Evolutionary conservation across 2,797 vertebrate species (phyloP).

Genomic region (Chaunax sp.): DNA sequence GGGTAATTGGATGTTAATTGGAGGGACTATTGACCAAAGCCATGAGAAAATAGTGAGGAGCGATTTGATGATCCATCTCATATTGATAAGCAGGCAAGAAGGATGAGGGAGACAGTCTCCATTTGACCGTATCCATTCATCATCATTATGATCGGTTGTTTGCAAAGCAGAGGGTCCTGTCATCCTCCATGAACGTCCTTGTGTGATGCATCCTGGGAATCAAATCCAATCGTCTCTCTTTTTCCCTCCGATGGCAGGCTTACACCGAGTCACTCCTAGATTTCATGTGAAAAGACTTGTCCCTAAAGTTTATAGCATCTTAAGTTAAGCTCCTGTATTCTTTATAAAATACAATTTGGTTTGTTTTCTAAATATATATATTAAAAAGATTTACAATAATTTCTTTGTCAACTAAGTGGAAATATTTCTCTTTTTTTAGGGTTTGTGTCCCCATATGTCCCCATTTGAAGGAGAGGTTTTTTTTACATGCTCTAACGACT

Average conservation of each 20-base stretch:
- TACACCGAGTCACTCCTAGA: not conserved
- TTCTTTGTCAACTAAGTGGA: no score
- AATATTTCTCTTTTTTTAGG: no score
- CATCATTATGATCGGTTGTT: conserved; percentile 58
- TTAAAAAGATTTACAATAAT: no score
- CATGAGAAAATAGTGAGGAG: conserved; percentile 63
- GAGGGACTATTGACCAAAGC: conserved; percentile 76
- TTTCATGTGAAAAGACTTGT: not conserved
- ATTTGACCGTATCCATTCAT: conserved; percentile 62
- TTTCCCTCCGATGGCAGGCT: not conserved
- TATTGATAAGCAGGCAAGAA: conserved; percentile 66
- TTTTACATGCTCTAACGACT: no score
- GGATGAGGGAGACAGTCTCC: conserved; percentile 57
- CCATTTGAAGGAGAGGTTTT: no score
- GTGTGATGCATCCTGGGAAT: conserved; percentile 1
- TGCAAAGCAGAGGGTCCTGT: conserved; percentile 17
- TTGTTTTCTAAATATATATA: no score
- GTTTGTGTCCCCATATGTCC: no score
- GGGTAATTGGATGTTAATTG: conserved; percentile 83
- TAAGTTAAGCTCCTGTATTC: no score
- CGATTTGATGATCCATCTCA: conserved; percentile 57
- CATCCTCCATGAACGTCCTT: conserved; percentile 8
- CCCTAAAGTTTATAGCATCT: no score
- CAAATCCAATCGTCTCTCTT: conserved; percentile 10
- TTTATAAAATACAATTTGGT: no score